Evolutionary conservation across 2,888 invertebrate genomes (phyloP).

Genomic region (Mesorhabditis spiculigera): DNA sequence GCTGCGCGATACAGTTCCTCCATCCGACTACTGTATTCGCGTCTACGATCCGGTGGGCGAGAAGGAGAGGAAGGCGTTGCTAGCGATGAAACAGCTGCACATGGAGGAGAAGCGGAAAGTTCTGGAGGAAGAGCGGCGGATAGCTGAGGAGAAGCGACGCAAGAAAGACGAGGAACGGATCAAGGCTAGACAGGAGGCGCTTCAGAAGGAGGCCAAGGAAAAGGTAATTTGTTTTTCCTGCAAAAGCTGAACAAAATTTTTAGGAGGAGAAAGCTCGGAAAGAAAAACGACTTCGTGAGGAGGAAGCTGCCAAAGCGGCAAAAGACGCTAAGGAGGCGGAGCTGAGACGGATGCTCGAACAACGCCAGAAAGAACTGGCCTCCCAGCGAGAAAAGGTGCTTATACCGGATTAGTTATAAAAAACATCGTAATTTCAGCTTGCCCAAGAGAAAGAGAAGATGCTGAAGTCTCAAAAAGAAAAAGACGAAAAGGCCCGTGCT

Average conservation of each 20-base stretch:
- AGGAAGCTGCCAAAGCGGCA: background rate
- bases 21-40: conserved; percentile 27
- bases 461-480: too few species aligned
- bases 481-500: too few species aligned
- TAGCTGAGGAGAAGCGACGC: conserved; percentile 14
- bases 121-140: conserved; percentile 12
- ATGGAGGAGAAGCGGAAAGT: conserved; percentile 12
- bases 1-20: conserved; percentile 25
- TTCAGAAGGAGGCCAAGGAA: conserved; percentile 10
- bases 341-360: too few species aligned
- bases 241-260: background rate
- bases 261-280: background rate
- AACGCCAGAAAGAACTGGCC: too few species aligned
- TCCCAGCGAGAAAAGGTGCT: too few species aligned
- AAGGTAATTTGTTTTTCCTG: background rate
- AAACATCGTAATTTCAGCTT: too few species aligned
- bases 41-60: conserved; percentile 37
- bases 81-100: conserved; percentile 9
- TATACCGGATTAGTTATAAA: too few species aligned
- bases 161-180: conserved; percentile 6
- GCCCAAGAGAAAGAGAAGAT: too few species aligned
- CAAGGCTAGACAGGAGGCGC: conserved; percentile 9
- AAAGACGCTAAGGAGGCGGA: background rate
- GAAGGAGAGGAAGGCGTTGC: conserved; percentile 12
- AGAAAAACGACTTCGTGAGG: conserved; percentile 3